phyloP scores from a whole-genome alignment of 2,113 vertebrate species.

The Phocoena phocoena region DNA sequence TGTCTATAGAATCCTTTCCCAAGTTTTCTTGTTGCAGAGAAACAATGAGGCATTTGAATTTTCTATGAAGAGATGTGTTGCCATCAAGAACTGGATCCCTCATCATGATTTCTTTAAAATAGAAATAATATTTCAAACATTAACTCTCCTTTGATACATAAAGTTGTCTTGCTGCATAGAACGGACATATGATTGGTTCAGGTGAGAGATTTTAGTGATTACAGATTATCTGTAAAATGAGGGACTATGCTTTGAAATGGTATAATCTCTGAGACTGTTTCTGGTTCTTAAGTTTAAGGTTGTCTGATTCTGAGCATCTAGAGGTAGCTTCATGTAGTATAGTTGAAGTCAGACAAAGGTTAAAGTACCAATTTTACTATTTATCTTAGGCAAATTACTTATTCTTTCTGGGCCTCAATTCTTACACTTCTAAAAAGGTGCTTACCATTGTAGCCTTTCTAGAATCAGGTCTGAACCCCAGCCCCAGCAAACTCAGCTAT shows the following conservation, averaged over 20 bases:
- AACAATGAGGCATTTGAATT: conserved; percentile 47
- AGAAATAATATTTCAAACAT: conserved; percentile 20
- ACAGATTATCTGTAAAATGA: neutral
- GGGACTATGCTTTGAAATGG: neutral
- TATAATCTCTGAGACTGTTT: neutral
- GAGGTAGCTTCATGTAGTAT: neutral
- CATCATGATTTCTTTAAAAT: neutral
- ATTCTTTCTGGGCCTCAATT: neutral
- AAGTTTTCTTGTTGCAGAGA: neutral
- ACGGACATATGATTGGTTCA: neutral
- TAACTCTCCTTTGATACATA: neutral
- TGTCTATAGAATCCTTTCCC: conserved; percentile 44
- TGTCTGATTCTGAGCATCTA: neutral
- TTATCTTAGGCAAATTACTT: neutral
- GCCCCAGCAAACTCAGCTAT: neutral
- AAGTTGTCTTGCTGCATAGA: neutral
- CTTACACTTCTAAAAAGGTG: neutral
- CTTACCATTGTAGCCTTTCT: neutral
- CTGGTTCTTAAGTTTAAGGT: neutral
- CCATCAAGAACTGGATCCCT: neutral
- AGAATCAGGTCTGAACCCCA: neutral
- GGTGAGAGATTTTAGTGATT: neutral
- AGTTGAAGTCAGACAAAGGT: neutral
- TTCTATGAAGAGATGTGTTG: neutral
- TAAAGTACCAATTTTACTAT: neutral